Conservation (phyloP, 2,888 invertebrate genomes). For the Chrysolina haemoptera region DNA sequence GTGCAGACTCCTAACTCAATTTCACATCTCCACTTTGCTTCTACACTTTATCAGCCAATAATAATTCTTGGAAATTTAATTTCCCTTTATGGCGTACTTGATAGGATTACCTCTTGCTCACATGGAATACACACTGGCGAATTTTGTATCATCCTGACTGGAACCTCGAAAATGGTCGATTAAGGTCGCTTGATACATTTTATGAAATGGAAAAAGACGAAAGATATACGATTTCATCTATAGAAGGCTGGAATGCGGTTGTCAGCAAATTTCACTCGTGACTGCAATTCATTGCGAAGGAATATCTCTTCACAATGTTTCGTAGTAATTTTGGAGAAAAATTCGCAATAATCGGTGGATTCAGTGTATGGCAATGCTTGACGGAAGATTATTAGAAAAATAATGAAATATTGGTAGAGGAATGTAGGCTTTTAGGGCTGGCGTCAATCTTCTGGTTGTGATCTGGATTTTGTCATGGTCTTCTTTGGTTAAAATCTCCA, state of each 20-base stretch:
- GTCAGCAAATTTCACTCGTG: neutral
- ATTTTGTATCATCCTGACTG: neutral
- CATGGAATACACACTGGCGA: neutral
- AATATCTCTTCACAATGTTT: neutral
- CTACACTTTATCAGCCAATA: neutral
- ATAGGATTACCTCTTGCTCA: neutral
- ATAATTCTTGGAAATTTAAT: neutral
- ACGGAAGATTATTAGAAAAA: too few relatives aligned
- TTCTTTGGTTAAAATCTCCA: too few relatives aligned
- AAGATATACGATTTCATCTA: neutral
- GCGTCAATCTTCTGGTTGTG: too few relatives aligned
- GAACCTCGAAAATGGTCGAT: neutral
- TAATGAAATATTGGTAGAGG: too few relatives aligned
- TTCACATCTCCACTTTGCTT: neutral
- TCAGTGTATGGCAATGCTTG: too few relatives aligned
- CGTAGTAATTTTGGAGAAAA: too few relatives aligned
- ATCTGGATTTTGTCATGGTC: too few relatives aligned
- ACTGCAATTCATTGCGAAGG: neutral
- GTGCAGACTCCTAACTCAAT: neutral
- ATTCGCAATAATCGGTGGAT: too few relatives aligned
- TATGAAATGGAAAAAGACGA: neutral
- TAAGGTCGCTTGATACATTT: neutral
- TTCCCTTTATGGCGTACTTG: conserved; percentile 1
- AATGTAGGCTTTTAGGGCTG: too few relatives aligned
- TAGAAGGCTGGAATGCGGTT: neutral